phyloP scores from a whole-genome alignment of 1,140 invertebrate species.

The Amyelois transitella region DNA sequence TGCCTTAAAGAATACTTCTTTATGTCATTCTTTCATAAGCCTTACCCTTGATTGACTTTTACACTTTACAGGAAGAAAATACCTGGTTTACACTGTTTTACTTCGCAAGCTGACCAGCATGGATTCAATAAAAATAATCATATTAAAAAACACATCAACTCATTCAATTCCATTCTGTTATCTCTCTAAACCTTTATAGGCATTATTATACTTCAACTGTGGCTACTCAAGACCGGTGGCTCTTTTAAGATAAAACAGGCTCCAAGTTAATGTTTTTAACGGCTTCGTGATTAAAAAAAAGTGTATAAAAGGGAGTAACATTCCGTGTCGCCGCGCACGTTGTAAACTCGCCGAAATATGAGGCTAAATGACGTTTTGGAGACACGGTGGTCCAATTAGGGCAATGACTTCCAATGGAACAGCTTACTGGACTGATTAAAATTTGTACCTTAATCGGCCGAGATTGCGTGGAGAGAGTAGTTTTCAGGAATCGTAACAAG shows the following conservation, averaged over 20 bases:
- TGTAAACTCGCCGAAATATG: constrained; percentile 14
- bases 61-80: too few species aligned
- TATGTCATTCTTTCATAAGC: too few species aligned
- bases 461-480: too few species aligned
- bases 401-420: constrained; percentile 13
- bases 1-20: too few species aligned
- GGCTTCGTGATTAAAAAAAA: constrained; percentile 10
- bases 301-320: constrained; percentile 32
- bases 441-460: too few species aligned
- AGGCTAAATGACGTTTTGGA: not conserved
- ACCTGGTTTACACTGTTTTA: too few species aligned
- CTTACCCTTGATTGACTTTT: too few species aligned
- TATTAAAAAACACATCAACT: not conserved
- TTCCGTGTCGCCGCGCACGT: constrained; percentile 32
- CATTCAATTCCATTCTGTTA: not conserved
- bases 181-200: not conserved
- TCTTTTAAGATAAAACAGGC: constrained; percentile 36
- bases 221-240: constrained; percentile 27
- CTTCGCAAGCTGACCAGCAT: too few species aligned
- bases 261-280: constrained; percentile 7
- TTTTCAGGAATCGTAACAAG: too few species aligned
- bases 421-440: not conserved
- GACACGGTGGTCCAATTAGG: constrained; percentile 13
- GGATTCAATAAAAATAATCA: too few species aligned
- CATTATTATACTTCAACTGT: not conserved